phyloP scores from a whole-genome alignment of 1,140 invertebrate genomes.

The Prorops nasuta region DNA sequence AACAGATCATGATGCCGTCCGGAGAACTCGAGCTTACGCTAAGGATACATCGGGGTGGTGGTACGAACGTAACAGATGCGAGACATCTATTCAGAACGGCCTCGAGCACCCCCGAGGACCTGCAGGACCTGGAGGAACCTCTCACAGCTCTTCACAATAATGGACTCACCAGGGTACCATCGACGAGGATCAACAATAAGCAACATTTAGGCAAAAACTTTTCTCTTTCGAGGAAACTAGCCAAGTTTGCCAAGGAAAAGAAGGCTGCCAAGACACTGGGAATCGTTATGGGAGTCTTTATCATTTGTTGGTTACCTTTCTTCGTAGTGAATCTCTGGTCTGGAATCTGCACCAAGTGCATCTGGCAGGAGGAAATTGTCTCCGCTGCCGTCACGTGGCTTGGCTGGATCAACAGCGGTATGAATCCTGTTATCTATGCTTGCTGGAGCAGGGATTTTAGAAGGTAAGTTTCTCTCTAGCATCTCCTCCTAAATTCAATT shows the following conservation, averaged over 20 bases:
- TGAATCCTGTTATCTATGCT: slow-evolving; percentile 97
- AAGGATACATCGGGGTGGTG: slow-evolving; percentile 85
- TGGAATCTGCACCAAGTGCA: slow-evolving; percentile 85
- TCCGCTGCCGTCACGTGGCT: slow-evolving; percentile 96
- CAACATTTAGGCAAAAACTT: slow-evolving; percentile 76
- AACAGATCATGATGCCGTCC: slow-evolving; percentile 79
- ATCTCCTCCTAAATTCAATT: too few species aligned
- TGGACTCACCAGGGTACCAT: slow-evolving; percentile 65
- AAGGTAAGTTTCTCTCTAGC: slow-evolving; percentile 68
- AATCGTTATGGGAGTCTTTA: slow-evolving; percentile 98
- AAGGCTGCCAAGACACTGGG: slow-evolving; percentile 94
- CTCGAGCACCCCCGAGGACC: slow-evolving; percentile 66
- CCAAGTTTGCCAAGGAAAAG: slow-evolving; percentile 92
- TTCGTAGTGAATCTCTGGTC: slow-evolving; percentile 94
- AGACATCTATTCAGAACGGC: slow-evolving; percentile 56
- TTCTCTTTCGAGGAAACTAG: slow-evolving; percentile 83
- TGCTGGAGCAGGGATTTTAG: slow-evolving; percentile 95
- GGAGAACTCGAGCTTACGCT: slow-evolving; percentile 82
- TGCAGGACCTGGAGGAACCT: slow-evolving; percentile 66
- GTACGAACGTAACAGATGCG: slow-evolving; percentile 51
- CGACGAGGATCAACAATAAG: slow-evolving; percentile 50
- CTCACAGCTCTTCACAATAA: slow-evolving; percentile 73
- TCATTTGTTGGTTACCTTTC: slow-evolving; percentile 97
- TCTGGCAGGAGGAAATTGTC: slow-evolving; percentile 84
- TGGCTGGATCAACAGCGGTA: slow-evolving; percentile 97